Base-by-base conservation (phyloP, 2,113 vertebrate species). In the Agelaius phoeniceus region DNA sequence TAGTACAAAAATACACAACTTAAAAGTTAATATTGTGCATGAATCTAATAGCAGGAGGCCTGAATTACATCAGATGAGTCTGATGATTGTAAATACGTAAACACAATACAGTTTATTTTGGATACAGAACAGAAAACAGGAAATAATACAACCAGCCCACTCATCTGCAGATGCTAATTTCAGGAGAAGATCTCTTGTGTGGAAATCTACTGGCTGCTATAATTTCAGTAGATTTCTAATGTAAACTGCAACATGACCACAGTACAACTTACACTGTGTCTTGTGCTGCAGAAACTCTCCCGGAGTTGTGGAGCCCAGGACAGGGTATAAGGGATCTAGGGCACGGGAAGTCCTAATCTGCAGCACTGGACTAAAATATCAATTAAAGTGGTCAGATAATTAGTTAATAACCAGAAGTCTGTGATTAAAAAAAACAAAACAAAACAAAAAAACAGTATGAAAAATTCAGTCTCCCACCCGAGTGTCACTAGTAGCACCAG, bases 241-340 rank as follows among this genome's bases (percentile, higher is more conserved):
- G 14, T 18, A 58, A 87, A 74, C 27, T 23, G 23, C n/a, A 79
- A 33, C 30, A 66, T 9, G 24, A 68, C 11, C 16, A 28, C 62
- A 39, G 13, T 24, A 31, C 31, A 44, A 39, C 9, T 21, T 46
- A 23, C 2, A 24, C 30, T 67, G 26, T n/a, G 7, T 22, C 24
- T n/a, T 21, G 13, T 5, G 10, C 31, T 15, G 13, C 43, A 52
- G 35, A 14, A 35, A 54, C 43, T 15, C 20, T 55, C 11, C 7
- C 0, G 1, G 7, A 43, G 4, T 1, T 16, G 9, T 2, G 17
- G 8, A 30, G 24, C 10, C 8, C 27, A 23, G 5, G 13, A 13
- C 5, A 11, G 6, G 1, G 2, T 13, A 4, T 26, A 35, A 22
- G 4, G 9, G 7, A 52, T 19, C 17, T 8, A 33, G 6, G 6